These are phyloP conservation scores for Cyrtonyx montezumae DNA, from an alignment of 2,113 vertebrate species.

Conservation along the genomic window DNA sequence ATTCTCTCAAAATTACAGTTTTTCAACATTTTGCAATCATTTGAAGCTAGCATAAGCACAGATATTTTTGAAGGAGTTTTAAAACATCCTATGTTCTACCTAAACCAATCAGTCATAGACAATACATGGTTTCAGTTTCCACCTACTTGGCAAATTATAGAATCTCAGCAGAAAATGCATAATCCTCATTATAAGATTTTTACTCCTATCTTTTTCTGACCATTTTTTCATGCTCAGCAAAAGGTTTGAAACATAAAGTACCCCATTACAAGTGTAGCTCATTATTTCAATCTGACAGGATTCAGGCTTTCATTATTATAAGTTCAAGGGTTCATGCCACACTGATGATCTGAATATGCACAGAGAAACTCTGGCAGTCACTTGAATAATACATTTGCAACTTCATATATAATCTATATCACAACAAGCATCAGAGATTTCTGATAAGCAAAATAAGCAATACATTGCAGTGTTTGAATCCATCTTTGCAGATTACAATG, in stretches of 20 bases:
- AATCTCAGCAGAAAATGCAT: background rate
- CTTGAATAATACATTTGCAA: background rate
- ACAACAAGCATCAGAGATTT: background rate
- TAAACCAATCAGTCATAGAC: background rate
- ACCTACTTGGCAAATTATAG: background rate
- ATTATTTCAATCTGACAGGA: background rate
- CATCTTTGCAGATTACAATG: background rate
- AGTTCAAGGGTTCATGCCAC: conserved; percentile 18
- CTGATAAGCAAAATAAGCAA: background rate
- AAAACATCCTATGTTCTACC: background rate
- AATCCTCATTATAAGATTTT: background rate
- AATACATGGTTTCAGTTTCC: background rate
- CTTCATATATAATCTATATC: conserved; percentile 3
- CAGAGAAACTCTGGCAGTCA: background rate
- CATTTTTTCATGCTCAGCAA: background rate
- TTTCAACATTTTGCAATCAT: background rate
- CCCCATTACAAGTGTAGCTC: background rate
- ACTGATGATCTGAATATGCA: background rate
- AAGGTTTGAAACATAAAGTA: background rate
- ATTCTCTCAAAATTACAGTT: background rate
- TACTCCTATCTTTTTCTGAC: background rate
- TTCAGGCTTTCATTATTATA: background rate
- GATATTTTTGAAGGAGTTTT: background rate
- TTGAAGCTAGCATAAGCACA: background rate
- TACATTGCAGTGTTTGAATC: background rate